Conservation (phyloP, 2,113 vertebrate genomes). For the Pandion haliaetus region DNA sequence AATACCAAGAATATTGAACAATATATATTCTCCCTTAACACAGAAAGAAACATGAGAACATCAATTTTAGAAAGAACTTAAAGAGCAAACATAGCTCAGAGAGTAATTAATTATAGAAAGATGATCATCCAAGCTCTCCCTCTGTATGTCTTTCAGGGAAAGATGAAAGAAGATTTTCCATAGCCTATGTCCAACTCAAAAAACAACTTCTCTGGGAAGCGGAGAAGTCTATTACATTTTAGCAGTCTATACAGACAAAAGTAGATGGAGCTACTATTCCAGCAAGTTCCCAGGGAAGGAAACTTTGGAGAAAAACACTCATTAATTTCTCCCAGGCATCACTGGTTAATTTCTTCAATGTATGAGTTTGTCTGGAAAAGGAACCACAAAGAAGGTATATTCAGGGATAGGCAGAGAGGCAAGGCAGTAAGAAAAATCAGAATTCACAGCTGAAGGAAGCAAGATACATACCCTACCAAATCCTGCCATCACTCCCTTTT, state of each 20-base stretch:
- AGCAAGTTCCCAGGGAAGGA: neutral
- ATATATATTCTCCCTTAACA: neutral
- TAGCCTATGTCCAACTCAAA: neutral
- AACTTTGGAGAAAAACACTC: neutral
- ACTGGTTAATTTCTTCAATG: neutral
- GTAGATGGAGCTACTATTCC: neutral
- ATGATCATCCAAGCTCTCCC: neutral
- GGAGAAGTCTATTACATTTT: neutral
- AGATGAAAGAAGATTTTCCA: neutral
- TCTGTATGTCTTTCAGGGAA: neutral
- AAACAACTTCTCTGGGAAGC: neutral
- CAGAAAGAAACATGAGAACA: neutral
- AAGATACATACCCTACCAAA: neutral
- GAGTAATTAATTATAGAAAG: neutral
- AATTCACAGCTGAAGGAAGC: neutral
- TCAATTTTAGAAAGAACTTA: neutral
- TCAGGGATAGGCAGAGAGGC: neutral
- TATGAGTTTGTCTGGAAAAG: neutral
- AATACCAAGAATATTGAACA: conserved; percentile 2
- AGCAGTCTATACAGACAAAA: neutral
- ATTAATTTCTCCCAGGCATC: neutral
- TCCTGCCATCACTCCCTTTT: neutral
- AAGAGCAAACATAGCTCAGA: neutral
- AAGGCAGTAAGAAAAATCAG: neutral
- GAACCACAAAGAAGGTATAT: neutral